Conservation (phyloP, 37 sponge, comb jelly and placozoan genomes). For the Tethya wilhelma region DNA sequence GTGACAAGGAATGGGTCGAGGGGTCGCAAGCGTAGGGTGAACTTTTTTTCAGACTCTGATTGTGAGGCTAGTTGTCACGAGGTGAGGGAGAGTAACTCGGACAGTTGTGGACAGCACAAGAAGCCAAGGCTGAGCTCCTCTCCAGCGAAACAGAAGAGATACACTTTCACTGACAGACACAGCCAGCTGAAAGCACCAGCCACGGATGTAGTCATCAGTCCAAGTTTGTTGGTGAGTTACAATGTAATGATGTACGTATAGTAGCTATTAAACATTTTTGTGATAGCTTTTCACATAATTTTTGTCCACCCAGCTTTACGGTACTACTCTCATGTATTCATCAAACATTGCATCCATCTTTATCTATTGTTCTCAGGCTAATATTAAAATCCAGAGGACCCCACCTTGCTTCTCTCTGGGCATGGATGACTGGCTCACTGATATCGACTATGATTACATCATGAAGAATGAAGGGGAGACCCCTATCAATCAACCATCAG, state of each 20-base stretch:
- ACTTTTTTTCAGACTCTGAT: neutral
- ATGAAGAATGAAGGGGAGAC: neutral
- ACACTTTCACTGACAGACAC: too few relatives aligned
- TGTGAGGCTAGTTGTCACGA: neutral
- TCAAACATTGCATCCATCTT: neutral
- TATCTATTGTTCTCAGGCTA: slow-evolving; percentile 7
- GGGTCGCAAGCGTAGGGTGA: neutral
- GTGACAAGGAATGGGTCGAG: too few relatives aligned
- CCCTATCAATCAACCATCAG: neutral
- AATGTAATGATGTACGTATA: neutral
- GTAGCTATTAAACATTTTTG: neutral
- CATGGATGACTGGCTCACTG: slow-evolving; percentile 70
- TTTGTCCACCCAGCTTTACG: neutral
- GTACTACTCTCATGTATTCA: neutral
- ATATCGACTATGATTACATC: slow-evolving; percentile 7
- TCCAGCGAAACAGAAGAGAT: too few relatives aligned
- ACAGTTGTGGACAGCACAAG: too few relatives aligned
- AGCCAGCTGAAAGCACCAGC: too few relatives aligned
- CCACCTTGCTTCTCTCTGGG: slow-evolving; percentile 56
- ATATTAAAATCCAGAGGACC: slow-evolving; percentile 21
- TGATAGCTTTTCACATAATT: neutral
- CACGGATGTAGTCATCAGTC: slow-evolving; percentile 24
- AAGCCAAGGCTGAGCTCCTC: too few relatives aligned
- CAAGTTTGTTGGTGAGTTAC: slow-evolving; percentile 56
- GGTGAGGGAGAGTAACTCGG: too few relatives aligned